A percentile compares a stretch with the other conserved stretches of the same genome.
Conservation (phyloP, 2,113 vertebrate species). For the Halichoerus grypus region DNA sequence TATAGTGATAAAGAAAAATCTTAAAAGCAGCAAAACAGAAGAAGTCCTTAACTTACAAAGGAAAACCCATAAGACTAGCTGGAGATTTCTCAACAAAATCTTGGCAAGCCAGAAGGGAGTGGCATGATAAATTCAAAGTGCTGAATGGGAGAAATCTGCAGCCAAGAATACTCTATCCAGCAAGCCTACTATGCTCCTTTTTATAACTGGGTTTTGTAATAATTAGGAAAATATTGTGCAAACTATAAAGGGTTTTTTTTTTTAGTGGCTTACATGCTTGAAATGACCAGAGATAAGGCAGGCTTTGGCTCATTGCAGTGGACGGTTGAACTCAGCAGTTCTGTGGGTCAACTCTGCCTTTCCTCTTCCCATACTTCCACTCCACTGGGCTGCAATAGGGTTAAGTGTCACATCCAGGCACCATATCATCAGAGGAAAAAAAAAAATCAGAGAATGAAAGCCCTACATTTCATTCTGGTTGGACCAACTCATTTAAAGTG, state of each 20-base stretch:
- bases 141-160: not conserved
- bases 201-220: not conserved
- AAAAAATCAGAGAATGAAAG: not conserved
- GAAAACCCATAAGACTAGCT: not conserved
- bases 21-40: not conserved
- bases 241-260: not conserved
- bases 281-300: not conserved
- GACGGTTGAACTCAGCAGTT: not conserved
- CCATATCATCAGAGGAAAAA: rapidly evolving
- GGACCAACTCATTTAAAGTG: not conserved
- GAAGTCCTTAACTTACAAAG: not conserved
- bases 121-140: not conserved
- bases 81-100: not conserved
- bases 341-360: rapidly evolving
- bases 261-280: not conserved
- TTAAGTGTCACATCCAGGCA: not conserved
- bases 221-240: not conserved
- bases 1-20: not conserved
- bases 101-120: not conserved
- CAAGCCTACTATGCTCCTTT: not conserved
- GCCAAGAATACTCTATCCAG: not conserved
- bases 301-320: not conserved
- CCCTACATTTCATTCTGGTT: not conserved
- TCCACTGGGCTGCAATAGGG: rapidly evolving
- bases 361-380: not conserved